phyloP scores from a whole-genome alignment of 2,797 vertebrate genomes.

The Glyptemys insculpta region DNA sequence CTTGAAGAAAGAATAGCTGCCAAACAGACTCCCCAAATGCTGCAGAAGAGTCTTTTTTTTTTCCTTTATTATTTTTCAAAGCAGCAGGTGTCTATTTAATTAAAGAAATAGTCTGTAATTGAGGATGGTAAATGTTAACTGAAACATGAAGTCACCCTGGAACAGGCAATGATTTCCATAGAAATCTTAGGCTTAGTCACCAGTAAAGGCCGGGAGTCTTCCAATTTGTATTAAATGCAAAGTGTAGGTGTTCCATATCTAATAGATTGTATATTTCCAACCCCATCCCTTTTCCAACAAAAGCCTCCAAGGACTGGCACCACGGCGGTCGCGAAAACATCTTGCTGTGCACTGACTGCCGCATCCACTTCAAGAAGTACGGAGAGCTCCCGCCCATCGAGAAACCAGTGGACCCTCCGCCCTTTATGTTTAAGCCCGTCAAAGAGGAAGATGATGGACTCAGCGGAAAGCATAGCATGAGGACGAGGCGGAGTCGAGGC shows the following conservation, averaged over 20 bases:
- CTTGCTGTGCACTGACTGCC: constrained; percentile 96
- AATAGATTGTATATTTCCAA: background rate
- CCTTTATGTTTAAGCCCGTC: constrained; percentile 99
- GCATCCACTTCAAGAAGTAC: constrained; percentile 99
- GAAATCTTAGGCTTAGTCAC: rapidly evolving
- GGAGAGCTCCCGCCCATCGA: constrained; percentile 98
- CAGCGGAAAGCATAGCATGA: constrained; percentile 99
- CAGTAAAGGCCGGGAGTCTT: rapidly evolving
- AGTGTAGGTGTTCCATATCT: background rate
- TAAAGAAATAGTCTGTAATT: background rate
- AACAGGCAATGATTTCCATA: background rate
- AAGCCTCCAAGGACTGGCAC: constrained; percentile 99
- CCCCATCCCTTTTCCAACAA: background rate
- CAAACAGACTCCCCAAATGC: background rate
- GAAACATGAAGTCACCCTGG: background rate
- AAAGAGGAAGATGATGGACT: constrained; percentile 99
- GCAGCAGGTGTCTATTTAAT: background rate
- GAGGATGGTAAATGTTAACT: background rate
- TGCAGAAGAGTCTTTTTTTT: background rate
- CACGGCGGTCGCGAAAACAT: constrained; percentile 99
- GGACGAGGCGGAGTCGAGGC: constrained; percentile 97
- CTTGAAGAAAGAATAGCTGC: background rate
- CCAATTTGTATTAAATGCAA: rapidly evolving
- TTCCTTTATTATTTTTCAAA: background rate
- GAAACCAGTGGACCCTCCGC: constrained; percentile 98